A percentile compares a stretch with the other conserved stretches of the same genome.
Evolutionary conservation across 2,797 vertebrate species (phyloP).

Genomic region (Decapterus maruadsi): DNA sequence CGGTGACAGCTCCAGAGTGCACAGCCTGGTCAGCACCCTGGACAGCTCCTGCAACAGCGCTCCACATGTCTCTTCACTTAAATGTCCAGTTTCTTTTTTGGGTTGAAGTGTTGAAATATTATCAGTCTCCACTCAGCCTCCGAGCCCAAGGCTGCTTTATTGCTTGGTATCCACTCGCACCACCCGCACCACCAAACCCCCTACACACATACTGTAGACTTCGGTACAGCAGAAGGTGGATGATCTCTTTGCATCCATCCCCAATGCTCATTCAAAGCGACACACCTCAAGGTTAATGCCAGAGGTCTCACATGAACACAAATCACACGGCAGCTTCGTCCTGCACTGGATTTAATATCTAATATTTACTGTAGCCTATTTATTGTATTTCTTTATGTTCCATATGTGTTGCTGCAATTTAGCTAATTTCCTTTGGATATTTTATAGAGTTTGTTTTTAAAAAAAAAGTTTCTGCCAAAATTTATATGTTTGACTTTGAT

Average conservation of each 20-base stretch:
- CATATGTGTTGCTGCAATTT: background rate
- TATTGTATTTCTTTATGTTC: background rate
- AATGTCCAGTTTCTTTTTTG: slow-evolving; percentile 2
- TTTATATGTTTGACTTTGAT: background rate
- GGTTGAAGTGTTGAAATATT: slow-evolving; percentile 21
- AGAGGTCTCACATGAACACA: background rate
- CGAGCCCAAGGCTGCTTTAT: slow-evolving; percentile 35
- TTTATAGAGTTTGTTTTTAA: background rate
- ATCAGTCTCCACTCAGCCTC: slow-evolving; percentile 39
- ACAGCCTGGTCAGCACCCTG: slow-evolving; percentile 8
- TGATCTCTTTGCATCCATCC: slow-evolving; percentile 34
- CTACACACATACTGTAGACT: slow-evolving; percentile 16
- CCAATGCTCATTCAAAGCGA: slow-evolving; percentile 11
- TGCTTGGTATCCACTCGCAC: slow-evolving; percentile 38
- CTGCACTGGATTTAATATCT: background rate
- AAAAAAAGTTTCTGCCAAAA: slow-evolving; percentile 15
- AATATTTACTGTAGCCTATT: background rate
- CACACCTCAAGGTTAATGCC: background rate
- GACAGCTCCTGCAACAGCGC: background rate
- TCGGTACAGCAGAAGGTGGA: slow-evolving; percentile 19
- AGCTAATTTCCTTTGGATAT: background rate
- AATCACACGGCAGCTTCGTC: background rate
- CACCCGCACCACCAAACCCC: slow-evolving; percentile 33
- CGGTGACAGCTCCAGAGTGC: background rate
- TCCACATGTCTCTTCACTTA: slow-evolving; percentile 6